Evolutionary conservation across 2,113 vertebrate species (phyloP), one percentile per base, ranked within the genome.

Genomic region (Oreochromis aureus): DNA sequence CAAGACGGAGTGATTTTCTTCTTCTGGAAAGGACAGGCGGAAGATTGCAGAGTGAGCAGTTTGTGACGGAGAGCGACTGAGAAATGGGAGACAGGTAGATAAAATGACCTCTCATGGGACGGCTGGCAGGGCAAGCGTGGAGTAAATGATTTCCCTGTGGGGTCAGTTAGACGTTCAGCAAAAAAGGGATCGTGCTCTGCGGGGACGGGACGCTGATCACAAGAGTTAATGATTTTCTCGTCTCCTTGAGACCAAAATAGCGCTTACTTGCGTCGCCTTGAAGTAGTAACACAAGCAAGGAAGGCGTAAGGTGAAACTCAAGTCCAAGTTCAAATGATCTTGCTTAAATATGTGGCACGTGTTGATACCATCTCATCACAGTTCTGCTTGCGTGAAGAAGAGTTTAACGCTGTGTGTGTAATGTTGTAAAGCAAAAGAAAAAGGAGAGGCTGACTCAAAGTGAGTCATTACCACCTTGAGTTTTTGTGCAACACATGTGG

Each of bases 81-180:
- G 90, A 89, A 89, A 91, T 81, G 91, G 73, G 91, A 88, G 87
- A 84, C 89, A 91, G 91, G 89, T 91, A 91, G 93, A 93, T 93
- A 94, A 89, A 95, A 94, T 94, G 91, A 93, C 90, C 89, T 85
- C 93, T 91, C 95, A 1, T 34, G 93, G 93, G 93, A 93, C 4
- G 46, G 83, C 82, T 86, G 90, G 88, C 58, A 76, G 82, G 81
- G 90, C 92, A 56, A 95, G 91, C 79, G 86, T 10, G 19, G 89
- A 90, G 94, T 95, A 82, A 95, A 95, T 96, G 94, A 96, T 96
- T 96, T 96, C 95, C 95, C 95, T 81, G 56, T 48, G 87, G 94
- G 91, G 94, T 90, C 93, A 93, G 94, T 96, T 92, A 95, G 93
- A 93, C 89, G 56, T 91, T 92, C 34, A 58, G 88, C 89, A 85